Evolutionary conservation across 2,888 invertebrate genomes (phyloP).

Genomic region (Hyppa rectilinea): DNA sequence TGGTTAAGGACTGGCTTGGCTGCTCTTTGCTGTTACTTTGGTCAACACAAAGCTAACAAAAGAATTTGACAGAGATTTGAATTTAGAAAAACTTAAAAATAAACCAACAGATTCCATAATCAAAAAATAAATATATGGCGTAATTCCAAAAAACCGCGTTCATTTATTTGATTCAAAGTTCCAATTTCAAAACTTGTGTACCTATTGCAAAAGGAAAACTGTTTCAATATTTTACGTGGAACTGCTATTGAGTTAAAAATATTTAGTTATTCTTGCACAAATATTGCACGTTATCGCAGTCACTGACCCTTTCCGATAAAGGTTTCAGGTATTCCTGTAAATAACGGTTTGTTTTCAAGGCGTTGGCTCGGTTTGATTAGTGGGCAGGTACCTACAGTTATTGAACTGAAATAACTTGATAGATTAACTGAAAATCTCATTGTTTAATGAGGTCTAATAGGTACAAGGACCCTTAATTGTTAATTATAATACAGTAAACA

Average conservation of each 20-base stretch:
- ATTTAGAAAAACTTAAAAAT: background rate
- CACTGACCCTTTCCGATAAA: conserved; percentile 65
- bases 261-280: conserved; percentile 53
- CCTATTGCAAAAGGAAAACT: conserved; percentile 36
- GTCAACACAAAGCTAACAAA: background rate
- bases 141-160: background rate
- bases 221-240: conserved; percentile 1
- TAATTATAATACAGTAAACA: no score
- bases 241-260: conserved; percentile 38
- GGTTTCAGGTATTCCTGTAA: conserved; percentile 67
- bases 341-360: conserved; percentile 39
- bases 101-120: no score
- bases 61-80: conserved; percentile 8
- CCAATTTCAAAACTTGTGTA: conserved; percentile 8
- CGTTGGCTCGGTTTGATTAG: conserved; percentile 30
- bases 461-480: no score
- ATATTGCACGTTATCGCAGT: conserved; percentile 58
- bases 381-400: conserved; percentile 2
- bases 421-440: background rate
- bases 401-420: conserved; percentile 1
- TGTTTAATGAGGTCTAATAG: no score
- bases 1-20: no score
- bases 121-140: background rate
- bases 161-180: conserved; percentile 6
- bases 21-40: no score